Conservation (phyloP, 2,888 invertebrate species). For the Sericinus montela region DNA sequence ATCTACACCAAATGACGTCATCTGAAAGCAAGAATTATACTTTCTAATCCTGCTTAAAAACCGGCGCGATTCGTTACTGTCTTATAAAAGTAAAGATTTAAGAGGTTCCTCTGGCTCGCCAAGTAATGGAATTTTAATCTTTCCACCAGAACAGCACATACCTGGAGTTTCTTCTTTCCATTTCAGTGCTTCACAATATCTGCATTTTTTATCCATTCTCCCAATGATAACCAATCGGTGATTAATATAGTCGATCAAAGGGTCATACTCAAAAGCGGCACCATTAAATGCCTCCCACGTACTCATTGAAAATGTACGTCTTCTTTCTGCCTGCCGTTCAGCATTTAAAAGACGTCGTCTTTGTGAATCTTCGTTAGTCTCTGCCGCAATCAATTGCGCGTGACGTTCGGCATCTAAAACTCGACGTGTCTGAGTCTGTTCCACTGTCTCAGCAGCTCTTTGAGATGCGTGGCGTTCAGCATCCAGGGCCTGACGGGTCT, state of each 20-base stretch:
- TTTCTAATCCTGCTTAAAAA: constrained; percentile 1
- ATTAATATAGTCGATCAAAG: constrained; percentile 19
- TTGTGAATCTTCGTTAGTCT: constrained; percentile 12
- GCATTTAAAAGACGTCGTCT: constrained; percentile 9
- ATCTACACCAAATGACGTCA: not conserved
- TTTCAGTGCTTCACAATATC: too few species aligned
- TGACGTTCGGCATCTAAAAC: constrained; percentile 17
- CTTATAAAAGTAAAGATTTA: constrained; percentile 19
- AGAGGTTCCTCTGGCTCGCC: constrained; percentile 23
- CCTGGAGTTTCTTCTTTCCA: too few species aligned
- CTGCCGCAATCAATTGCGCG: not conserved
- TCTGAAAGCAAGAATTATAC: constrained; percentile 4
- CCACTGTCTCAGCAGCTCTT: too few species aligned
- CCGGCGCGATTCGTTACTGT: not conserved
- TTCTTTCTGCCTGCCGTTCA: not conserved
- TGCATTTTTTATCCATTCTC: too few species aligned
- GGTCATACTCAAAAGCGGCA: constrained; percentile 22
- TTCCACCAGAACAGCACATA: constrained; percentile 5
- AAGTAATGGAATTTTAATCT: constrained; percentile 18
- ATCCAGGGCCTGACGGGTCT: too few species aligned
- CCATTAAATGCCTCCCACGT: constrained; percentile 16
- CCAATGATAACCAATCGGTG: constrained; percentile 12
- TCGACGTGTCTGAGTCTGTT: too few species aligned
- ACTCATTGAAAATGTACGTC: not conserved
- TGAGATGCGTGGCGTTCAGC: too few species aligned